phyloP scores from a whole-genome alignment of 1,140 invertebrate genomes.

The Drosophila obscura region DNA sequence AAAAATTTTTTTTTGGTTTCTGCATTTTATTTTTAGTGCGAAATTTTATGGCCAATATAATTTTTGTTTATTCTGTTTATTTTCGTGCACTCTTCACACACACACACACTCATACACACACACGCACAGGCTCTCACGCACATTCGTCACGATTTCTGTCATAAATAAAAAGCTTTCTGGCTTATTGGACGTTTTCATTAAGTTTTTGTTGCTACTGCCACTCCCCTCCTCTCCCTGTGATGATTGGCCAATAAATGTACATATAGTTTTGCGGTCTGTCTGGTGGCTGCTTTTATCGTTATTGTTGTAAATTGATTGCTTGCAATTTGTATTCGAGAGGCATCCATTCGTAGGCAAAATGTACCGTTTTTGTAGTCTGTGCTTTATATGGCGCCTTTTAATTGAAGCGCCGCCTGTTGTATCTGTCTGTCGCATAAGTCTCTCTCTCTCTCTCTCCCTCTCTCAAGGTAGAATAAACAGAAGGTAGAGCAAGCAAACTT shows the following conservation, averaged over 20 bases:
- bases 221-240: not conserved
- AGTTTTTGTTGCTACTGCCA: constrained; percentile 22
- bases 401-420: constrained; percentile 42
- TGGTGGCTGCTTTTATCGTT: constrained; percentile 27
- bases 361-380: constrained; percentile 54
- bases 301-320: constrained; percentile 67
- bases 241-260: no score
- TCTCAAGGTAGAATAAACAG: no score
- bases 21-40: constrained; percentile 27
- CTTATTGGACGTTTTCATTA: constrained; percentile 49
- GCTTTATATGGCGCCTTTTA: constrained; percentile 59
- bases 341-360: constrained; percentile 43
- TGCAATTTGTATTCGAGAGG: constrained; percentile 70
- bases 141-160: constrained; percentile 31
- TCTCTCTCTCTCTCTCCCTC: no score
- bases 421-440: not conserved
- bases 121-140: not conserved
- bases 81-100: constrained; percentile 26
- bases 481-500: no score
- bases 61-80: constrained; percentile 39
- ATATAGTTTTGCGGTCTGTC: constrained; percentile 34
- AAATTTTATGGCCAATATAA: constrained; percentile 52
- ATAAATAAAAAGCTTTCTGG: constrained; percentile 59
- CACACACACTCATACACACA: not conserved
- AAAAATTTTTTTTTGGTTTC: constrained; percentile 28